phyloP scores from a whole-genome alignment of 2,113 vertebrate genomes.

The Phaethon lepturus region DNA sequence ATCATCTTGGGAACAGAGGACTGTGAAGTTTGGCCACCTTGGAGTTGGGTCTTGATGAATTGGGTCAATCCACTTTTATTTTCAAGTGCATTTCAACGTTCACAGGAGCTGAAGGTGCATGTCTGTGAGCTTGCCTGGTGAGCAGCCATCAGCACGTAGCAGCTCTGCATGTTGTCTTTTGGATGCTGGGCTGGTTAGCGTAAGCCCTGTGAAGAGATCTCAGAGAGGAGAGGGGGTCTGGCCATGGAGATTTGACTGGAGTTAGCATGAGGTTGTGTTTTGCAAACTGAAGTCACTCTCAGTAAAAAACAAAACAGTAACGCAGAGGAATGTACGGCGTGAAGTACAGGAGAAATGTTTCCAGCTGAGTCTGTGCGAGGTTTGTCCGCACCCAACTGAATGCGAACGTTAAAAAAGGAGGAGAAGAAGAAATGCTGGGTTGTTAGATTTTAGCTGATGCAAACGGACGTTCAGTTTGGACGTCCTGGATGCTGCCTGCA shows the following conservation, averaged over 20 bases:
- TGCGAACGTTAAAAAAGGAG: neutral
- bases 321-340: fast-evolving
- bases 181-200: neutral
- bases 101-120: neutral
- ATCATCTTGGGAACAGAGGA: neutral
- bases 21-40: neutral
- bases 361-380: neutral
- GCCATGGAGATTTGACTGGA: neutral
- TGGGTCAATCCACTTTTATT: neutral
- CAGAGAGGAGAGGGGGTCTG: neutral
- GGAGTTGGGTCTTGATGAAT: no score
- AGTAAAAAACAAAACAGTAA: neutral
- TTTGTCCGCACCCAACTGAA: neutral
- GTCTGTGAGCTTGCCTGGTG: neutral
- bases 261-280: neutral
- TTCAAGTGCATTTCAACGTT: no score
- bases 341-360: neutral
- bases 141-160: neutral
- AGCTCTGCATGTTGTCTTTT: neutral
- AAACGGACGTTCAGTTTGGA: neutral
- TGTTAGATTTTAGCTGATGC: neutral
- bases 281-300: neutral
- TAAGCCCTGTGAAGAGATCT: neutral
- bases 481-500: neutral
- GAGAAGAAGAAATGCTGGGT: neutral